Base-by-base conservation (phyloP, 2,888 invertebrate species). In the Drosophila neoperkinsi region DNA sequence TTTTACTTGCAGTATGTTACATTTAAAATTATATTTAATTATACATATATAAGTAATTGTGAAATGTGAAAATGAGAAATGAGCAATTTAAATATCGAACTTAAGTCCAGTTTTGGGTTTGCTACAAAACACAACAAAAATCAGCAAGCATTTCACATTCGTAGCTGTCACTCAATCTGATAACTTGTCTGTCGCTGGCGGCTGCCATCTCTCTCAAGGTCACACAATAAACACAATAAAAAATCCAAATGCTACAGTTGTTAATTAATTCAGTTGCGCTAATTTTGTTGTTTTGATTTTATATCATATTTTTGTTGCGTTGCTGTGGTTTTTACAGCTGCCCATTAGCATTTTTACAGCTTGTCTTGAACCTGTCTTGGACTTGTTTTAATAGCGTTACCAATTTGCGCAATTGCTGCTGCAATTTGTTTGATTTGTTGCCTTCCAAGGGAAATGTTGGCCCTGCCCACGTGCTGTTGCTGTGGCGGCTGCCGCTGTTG, bases 251-350 rank as follows among this genome's bases (percentile, higher is more conserved):
- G 86, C 72, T 85, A 76, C 78, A 84, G 73, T 84, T 87, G 81
- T 74, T 87, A 87, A 87, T 87, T 83, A 85, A 87, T 84, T 89
- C 85, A 84, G 89, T 89, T 87, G 82, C 90, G 78, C 82, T 85
- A 87, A 89, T 89, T 82, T 84, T 64, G 74, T 41, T 69, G 79
- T 46, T 68, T 77, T 64, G 72, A 50, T 74, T 87, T 59, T 65
- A 62, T 57, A 21, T 46, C 25, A 46, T 16, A 16, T 9, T 25
- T 25, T 46, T 25, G 46, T 34, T 60, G 49, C 25, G 51, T 66
- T 56, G 62, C 56, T 75, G 55, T 59, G 59, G 52, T 33, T 65
- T 64, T 82, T 67, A 70, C 59, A 72, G 70, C 73, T 49, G 69
- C 69, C 75, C 56, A 85, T 85, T 85, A 79, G 79, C 88, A 85